Evolutionary conservation across 2,113 vertebrate species (phyloP).

Genomic region (Sturnira hondurensis): DNA sequence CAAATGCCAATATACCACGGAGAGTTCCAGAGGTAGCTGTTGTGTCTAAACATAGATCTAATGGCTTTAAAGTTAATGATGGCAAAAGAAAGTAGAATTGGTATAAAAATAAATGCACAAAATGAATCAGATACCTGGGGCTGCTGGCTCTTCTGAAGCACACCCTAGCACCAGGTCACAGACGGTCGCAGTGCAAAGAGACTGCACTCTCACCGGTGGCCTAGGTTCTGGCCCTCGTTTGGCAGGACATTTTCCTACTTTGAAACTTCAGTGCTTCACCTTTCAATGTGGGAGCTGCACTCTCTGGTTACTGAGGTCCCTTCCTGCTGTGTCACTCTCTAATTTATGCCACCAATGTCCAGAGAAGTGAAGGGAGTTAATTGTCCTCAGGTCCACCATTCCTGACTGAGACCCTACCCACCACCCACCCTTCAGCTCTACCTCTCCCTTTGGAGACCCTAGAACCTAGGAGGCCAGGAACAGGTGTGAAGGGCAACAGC

Average conservation of each 20-base stretch:
- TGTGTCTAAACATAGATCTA: background rate
- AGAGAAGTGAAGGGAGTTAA: background rate
- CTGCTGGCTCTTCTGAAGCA: background rate
- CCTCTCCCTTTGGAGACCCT: background rate
- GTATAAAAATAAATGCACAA: background rate
- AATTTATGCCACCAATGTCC: background rate
- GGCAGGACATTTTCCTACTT: background rate
- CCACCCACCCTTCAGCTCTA: background rate
- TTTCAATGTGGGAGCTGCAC: background rate
- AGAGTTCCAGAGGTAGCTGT: background rate
- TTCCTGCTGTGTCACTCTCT: background rate
- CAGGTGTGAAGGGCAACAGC: background rate
- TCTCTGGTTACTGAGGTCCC: background rate
- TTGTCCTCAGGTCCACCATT: background rate
- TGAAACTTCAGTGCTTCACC: background rate
- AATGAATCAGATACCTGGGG: background rate
- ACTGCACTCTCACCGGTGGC: background rate
- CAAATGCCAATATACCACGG: background rate
- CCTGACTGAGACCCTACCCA: background rate
- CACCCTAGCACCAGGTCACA: accelerated
- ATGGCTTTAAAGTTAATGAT: background rate
- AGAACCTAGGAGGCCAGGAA: background rate
- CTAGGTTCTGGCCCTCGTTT: background rate
- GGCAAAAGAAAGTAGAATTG: background rate
- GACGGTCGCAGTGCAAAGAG: background rate